Evolutionary conservation across 2,888 invertebrate species (phyloP).

Genomic region (Atethmia centrago): DNA sequence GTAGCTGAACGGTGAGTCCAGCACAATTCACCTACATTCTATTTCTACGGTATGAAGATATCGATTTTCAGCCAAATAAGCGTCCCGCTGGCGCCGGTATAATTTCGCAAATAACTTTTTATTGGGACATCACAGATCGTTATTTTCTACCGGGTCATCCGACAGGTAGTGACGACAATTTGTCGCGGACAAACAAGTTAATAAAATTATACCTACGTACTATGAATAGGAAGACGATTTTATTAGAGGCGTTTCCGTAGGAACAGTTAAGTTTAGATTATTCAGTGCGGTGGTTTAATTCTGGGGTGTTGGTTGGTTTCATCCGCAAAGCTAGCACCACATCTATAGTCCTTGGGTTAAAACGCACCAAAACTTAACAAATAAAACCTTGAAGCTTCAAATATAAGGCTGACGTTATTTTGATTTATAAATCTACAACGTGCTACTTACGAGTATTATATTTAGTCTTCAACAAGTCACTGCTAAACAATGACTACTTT

Average conservation of each 20-base stretch:
- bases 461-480: neutral
- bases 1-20: slow-evolving; percentile 20
- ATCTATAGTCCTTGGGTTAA: neutral
- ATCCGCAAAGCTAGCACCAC: neutral
- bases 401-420: neutral
- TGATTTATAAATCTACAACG: neutral
- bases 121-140: slow-evolving; percentile 76
- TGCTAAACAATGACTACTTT: neutral
- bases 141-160: slow-evolving; percentile 60
- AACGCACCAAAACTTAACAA: neutral
- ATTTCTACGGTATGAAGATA: slow-evolving; percentile 69
- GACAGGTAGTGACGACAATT: slow-evolving; percentile 43
- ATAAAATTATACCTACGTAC: slow-evolving; percentile 37
- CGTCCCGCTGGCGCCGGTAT: slow-evolving; percentile 79
- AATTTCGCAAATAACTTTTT: slow-evolving; percentile 82
- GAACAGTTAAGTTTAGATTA: neutral
- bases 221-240: neutral
- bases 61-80: slow-evolving; percentile 73
- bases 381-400: neutral
- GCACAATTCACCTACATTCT: slow-evolving; percentile 72
- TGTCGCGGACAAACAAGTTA: slow-evolving; percentile 58
- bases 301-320: neutral
- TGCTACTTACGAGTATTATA: neutral
- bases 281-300: neutral
- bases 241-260: neutral